A percentile compares a stretch with the other conserved stretches of the same genome.
These are phyloP conservation scores for Mustela nigripes DNA, from an alignment of 2,113 vertebrate genomes.

Conservation along the genomic window DNA sequence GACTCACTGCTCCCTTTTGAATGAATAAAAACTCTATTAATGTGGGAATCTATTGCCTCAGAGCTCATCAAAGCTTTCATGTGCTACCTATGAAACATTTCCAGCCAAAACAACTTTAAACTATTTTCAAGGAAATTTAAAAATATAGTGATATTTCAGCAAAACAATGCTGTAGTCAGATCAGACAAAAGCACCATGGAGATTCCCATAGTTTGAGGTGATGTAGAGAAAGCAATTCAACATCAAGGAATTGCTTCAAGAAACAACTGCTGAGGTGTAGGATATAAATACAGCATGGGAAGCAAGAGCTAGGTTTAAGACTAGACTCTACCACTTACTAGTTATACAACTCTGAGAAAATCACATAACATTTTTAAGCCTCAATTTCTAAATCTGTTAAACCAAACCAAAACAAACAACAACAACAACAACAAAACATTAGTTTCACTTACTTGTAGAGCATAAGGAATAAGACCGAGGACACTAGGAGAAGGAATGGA, in stretches of 20 bases:
- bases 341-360: neutral
- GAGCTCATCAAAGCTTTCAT: neutral
- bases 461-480: too few relatives aligned
- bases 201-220: neutral
- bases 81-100: neutral
- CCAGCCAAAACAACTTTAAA: conserved; percentile 23
- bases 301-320: neutral
- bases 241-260: neutral
- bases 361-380: conserved; percentile 39
- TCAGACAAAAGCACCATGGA: neutral
- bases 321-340: neutral
- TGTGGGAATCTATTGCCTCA: neutral
- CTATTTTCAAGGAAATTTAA: neutral
- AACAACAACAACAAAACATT: too few relatives aligned
- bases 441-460: too few relatives aligned
- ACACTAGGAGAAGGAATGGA: too few relatives aligned
- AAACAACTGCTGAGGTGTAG: neutral
- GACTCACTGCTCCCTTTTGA: neutral
- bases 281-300: neutral
- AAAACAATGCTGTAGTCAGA: conserved; percentile 19
- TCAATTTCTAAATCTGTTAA: neutral
- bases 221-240: conserved; percentile 27
- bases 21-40: conserved; percentile 21
- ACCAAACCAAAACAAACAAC: neutral
- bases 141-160: neutral